Conservation (phyloP, 2,888 invertebrate species). For the Lordiphosa fenestrarum region DNA sequence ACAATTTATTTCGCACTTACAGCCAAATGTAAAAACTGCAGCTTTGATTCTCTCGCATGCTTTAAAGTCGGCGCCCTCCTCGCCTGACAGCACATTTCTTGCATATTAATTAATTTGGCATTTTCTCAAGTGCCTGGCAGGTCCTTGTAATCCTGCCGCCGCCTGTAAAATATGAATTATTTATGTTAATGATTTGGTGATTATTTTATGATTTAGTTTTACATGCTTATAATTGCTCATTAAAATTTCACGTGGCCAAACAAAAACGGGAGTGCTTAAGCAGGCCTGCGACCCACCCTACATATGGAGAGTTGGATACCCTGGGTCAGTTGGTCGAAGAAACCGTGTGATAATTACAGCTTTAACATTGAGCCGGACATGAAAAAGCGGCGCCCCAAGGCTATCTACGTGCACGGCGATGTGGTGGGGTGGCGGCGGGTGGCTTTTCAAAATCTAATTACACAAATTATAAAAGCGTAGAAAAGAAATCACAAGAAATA, state of each 20-base stretch:
- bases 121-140: constrained; percentile 23
- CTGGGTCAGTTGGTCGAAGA: too few species aligned
- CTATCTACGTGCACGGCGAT: constrained; percentile 29
- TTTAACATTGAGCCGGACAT: constrained; percentile 50
- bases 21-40: too few species aligned
- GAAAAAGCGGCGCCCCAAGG: constrained; percentile 53
- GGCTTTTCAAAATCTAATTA: constrained; percentile 71
- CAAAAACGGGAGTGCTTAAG: constrained; percentile 22
- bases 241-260: constrained; percentile 47
- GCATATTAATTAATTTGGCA: constrained; percentile 64
- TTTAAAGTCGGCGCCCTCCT: constrained; percentile 6
- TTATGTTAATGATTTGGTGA: constrained; percentile 57
- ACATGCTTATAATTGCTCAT: constrained; percentile 58
- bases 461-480: constrained; percentile 67
- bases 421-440: constrained; percentile 6
- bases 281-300: constrained; percentile 1
- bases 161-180: constrained; percentile 51
- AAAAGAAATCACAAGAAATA: constrained; percentile 24
- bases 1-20: too few species aligned
- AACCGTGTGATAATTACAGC: constrained; percentile 56
- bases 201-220: constrained; percentile 51
- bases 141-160: constrained; percentile 29
- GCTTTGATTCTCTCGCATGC: neutral
- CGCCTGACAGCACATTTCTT: constrained; percentile 31
- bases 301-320: neutral